A percentile compares a stretch with the other conserved stretches of the same genome.
phyloP scores from a whole-genome alignment of 2,113 vertebrate species.

The Amphiprion ocellaris region DNA sequence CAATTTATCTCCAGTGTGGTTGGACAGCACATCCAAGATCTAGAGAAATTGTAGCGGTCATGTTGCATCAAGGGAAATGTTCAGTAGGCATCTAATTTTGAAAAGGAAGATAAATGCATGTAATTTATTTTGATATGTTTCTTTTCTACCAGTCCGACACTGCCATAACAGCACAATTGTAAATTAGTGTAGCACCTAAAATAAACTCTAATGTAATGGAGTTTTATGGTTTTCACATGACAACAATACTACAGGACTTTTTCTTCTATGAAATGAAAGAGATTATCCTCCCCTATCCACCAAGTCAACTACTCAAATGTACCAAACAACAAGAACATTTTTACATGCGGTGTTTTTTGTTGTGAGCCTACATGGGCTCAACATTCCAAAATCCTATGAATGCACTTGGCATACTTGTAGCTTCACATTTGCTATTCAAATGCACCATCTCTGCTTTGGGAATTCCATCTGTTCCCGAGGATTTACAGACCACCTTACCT shows the following conservation, averaged over 20 bases:
- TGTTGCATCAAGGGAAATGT: neutral
- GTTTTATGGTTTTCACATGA: no score
- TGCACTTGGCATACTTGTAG: neutral
- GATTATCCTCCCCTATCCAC: no score
- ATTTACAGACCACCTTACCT: constrained; percentile 49
- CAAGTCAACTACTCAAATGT: no score
- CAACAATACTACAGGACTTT: no score
- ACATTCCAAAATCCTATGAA: constrained; percentile 9
- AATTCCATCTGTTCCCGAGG: constrained; percentile 24
- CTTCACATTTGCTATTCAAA: constrained; percentile 37
- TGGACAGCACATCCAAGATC: neutral
- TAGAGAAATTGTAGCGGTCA: neutral
- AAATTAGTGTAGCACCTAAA: no score
- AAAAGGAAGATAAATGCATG: no score
- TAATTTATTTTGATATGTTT: no score
- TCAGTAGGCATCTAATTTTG: neutral
- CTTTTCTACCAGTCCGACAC: no score
- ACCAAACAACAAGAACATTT: neutral
- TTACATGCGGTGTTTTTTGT: neutral
- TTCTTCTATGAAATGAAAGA: no score
- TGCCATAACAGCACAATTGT: no score
- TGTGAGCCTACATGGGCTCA: constrained; percentile 4
- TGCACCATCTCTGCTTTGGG: neutral
- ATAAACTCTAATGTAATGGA: no score
- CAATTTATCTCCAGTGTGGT: neutral